A percentile compares a stretch with the other conserved stretches of the same genome.
These are phyloP conservation scores for Bucorvus abyssinicus DNA, from an alignment of 2,797 vertebrate genomes.

Conservation along the genomic window DNA sequence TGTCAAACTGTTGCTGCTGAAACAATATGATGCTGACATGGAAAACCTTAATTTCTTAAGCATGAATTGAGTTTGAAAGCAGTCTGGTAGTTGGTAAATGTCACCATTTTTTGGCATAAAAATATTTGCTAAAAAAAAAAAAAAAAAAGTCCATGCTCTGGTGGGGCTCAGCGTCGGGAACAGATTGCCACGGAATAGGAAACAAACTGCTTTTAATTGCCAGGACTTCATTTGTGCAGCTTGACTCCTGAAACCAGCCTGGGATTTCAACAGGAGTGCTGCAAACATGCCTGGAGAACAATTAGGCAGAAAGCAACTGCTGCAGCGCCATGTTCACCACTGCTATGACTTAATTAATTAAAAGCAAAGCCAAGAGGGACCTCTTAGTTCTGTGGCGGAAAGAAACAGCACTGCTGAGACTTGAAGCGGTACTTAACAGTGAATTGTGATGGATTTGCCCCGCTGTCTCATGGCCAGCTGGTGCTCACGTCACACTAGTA, in stretches of 20 bases:
- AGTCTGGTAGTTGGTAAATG: background rate
- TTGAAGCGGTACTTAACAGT: background rate
- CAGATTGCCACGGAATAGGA: conserved; percentile 38
- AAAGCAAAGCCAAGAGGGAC: conserved; percentile 32
- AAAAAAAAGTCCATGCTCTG: background rate
- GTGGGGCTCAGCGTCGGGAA: background rate
- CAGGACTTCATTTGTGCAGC: conserved; percentile 15
- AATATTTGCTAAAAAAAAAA: background rate
- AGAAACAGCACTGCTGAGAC: conserved; percentile 22
- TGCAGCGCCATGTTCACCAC: background rate
- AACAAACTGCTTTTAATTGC: conserved; percentile 24
- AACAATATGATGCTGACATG: background rate
- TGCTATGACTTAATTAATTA: conserved; percentile 34
- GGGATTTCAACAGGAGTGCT: conserved; percentile 31
- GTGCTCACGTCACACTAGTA: background rate
- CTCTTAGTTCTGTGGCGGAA: conserved; percentile 10
- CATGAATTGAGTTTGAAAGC: background rate
- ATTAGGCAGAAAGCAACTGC: conserved; percentile 40
- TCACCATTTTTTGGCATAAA: background rate
- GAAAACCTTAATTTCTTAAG: background rate
- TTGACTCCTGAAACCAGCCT: conserved; percentile 33
- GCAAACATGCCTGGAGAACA: conserved; percentile 26
- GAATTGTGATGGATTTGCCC: background rate
- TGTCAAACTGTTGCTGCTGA: background rate
- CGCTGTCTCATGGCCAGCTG: background rate